A percentile compares a stretch with the other conserved stretches of the same genome.
These are phyloP conservation scores for Eolophus roseicapilla DNA, from an alignment of 2,113 vertebrate species.

Conservation along the genomic window DNA sequence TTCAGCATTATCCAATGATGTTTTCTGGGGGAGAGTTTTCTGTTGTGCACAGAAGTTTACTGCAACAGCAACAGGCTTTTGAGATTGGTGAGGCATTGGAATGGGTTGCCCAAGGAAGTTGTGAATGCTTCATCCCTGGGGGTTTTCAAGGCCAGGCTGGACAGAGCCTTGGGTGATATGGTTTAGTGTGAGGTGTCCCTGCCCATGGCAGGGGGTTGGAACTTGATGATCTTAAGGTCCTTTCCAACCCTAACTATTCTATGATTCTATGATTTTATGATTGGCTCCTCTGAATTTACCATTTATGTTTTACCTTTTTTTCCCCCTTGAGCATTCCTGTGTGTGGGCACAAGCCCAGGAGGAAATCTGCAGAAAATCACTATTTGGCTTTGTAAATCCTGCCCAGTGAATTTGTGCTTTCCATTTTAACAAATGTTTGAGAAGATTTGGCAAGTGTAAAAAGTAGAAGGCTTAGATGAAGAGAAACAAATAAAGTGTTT, in stretches of 20 bases:
- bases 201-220: no score
- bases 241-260: no score
- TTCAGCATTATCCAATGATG: background rate
- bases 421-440: background rate
- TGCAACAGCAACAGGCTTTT: background rate
- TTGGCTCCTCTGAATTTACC: background rate
- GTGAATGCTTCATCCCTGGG: no score
- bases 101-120: no score
- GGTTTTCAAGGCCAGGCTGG: no score
- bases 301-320: background rate
- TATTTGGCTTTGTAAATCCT: background rate
- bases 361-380: background rate
- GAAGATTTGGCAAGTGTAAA: background rate
- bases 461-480: background rate
- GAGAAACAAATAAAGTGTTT: background rate
- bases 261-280: no score
- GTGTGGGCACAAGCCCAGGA: background rate
- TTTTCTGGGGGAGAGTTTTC: background rate
- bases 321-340: background rate
- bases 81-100: background rate
- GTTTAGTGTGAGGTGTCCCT: no score
- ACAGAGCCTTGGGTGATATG: no score
- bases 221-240: no score
- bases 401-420: background rate
- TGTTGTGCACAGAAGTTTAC: background rate